Base-by-base conservation (phyloP, 2,888 invertebrate genomes). In the Liopterus haemorrhoidalis region DNA sequence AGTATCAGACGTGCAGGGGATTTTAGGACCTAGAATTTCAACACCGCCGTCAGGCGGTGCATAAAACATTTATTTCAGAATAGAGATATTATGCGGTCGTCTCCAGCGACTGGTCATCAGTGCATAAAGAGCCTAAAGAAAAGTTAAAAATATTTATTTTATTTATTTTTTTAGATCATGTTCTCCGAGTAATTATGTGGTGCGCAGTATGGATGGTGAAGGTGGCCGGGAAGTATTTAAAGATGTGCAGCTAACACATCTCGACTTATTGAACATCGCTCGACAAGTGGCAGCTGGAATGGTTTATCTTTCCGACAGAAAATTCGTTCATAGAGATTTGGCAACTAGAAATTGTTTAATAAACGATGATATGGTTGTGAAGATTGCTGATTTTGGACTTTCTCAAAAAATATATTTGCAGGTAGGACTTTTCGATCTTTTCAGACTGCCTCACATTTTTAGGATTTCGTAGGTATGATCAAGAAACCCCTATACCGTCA, bases 361-460 rank as follows among this genome's bases (percentile, higher is more conserved):
- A 56, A 87, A 91, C 67, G 89, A 93, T 64, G 81, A 85, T 54
- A 89, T 95, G 86, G 81, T 85, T 35, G 95, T 96, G 0, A 96
- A 96, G 76, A 95, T 96, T 59, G 92, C 95, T 9, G 96, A 96
- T 69, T 96, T 96, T 73, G 95, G 95, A 16, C 71, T 96, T 24
- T 94, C 94, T 9, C 92, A 94, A 64, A 93, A 93, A 71, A 91
- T 96, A 62, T 93, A 94, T 70, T 71, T 91, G 53, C 88, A 90
- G 57, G 63, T 63, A 51, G 39, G n/a, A n/a, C n/a, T n/a, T n/a
- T n/a, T n/a, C n/a, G n/a, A n/a, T n/a, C n/a, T n/a, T n/a, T n/a
- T n/a, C n/a, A n/a, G n/a, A n/a, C n/a, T n/a, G n/a, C n/a, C n/a
- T n/a, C n/a, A n/a, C n/a, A n/a, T n/a, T n/a, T n/a, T n/a, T n/a